Evolutionary conservation across 2,888 invertebrate species (phyloP), one percentile per base, ranked within the genome.

Genomic region (Aphrophora alni): DNA sequence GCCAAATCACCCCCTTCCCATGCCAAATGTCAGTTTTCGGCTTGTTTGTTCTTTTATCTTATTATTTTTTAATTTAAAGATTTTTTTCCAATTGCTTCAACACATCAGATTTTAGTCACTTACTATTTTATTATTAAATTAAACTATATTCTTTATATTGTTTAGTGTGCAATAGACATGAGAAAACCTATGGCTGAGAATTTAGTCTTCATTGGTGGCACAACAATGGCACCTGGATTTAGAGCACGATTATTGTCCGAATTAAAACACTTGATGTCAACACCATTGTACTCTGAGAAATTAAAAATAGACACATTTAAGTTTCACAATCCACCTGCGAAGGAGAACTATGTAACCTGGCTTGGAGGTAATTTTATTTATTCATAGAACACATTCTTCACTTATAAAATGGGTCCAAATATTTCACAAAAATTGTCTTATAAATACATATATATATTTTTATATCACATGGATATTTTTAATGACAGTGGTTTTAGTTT

Each of bases 151-250:
- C 8, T 33, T 33, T 33, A 33, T 5, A 33, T 38, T 75, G 17
- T 69, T 77, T 87, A 94, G 92, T 95, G 96, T 85, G 95, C 97
- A 0, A 90, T 97, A 27, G 98, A 98, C 90, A 92, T 93, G 82
- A 91, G 98, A 17, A 91, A 91, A 78, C 90, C 90, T 75, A 89
- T 99, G 68, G 94, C 96, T 0, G 94, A 93, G 87, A 97, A 96
- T 88, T 92, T 98, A 84, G 89, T 98, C 79, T 89, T 98, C 25
- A 92, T 95, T 79, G 99, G 98, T 44, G 99, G 99, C 14, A 94
- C 95, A 0, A 91, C 94, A 0, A 94, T 95, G 92, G 89, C 95
- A 83, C 93, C 94, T 78, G 98, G 98, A 0, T 93, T 99, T 85
- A 91, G 92, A 86, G 91, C 95, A 26, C 92, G 98, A 78, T 90